Percentiles rank a stretch among this genome's conserved stretches.
Conservation (phyloP, 2,113 vertebrate genomes). For the Murina feae region DNA sequence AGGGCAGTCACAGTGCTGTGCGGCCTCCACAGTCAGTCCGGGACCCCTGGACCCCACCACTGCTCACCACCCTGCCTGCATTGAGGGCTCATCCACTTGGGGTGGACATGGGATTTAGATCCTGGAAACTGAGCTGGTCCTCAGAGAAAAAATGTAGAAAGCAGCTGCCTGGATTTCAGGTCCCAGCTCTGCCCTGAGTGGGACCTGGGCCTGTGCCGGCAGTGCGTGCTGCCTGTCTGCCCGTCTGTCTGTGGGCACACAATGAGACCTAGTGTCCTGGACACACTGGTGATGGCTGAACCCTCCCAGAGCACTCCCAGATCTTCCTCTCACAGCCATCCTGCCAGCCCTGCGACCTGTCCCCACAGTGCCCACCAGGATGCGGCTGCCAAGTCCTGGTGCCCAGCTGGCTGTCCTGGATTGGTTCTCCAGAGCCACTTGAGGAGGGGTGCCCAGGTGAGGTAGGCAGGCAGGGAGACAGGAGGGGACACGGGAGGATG, state of each 20-base stretch:
- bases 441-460: not conserved
- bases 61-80: rapidly evolving
- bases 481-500: not conserved
- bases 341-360: not conserved
- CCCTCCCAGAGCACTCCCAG: not conserved
- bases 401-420: not conserved
- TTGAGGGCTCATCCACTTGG: rapidly evolving
- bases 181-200: not conserved
- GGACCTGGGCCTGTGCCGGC: rapidly evolving
- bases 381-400: not conserved
- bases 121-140: not conserved
- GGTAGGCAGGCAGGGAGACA: not conserved
- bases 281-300: not conserved
- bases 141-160: not conserved
- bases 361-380: not conserved
- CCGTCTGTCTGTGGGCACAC: rapidly evolving
- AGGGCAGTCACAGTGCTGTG: rapidly evolving
- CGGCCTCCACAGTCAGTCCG: too few species aligned
- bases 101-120: not conserved
- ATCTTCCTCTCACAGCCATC: rapidly evolving
- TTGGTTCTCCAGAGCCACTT: rapidly evolving
- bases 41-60: rapidly evolving
- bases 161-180: not conserved
- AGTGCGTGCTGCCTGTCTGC: rapidly evolving
- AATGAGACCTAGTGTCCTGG: not conserved